Conservation (phyloP, 2,113 vertebrate species). For the Epinephelus cyanopodus region DNA sequence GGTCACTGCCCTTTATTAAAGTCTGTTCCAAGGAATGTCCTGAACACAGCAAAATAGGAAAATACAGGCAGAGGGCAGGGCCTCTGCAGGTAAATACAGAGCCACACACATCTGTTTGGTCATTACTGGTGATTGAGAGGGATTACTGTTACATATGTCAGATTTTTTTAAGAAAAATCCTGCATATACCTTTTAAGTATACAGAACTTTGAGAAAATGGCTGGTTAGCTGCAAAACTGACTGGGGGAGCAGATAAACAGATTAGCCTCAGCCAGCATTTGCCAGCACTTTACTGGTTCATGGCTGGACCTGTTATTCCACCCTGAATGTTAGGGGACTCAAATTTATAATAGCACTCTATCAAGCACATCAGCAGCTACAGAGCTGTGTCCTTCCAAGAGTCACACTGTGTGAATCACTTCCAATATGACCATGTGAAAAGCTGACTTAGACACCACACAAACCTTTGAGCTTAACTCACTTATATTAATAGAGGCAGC, state of each 20-base stretch:
- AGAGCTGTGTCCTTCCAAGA: conserved; percentile 35
- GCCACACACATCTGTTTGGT: too few species aligned
- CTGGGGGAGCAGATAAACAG: not conserved
- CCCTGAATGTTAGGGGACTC: not conserved
- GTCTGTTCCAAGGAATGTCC: too few species aligned
- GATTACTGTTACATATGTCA: too few species aligned
- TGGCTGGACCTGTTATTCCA: conserved; percentile 3
- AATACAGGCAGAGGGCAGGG: too few species aligned
- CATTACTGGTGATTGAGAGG: too few species aligned
- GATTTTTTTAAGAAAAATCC: too few species aligned
- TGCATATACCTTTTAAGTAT: too few species aligned
- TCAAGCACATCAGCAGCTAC: not conserved
- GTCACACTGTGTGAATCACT: conserved; percentile 42
- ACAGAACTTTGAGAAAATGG: not conserved
- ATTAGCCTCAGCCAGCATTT: not conserved
- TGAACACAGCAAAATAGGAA: too few species aligned
- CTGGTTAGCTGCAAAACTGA: not conserved
- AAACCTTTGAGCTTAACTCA: conserved; percentile 70
- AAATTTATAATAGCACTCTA: conserved; percentile 24
- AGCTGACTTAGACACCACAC: conserved; percentile 59
- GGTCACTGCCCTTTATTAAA: too few species aligned
- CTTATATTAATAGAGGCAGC: conserved; percentile 73
- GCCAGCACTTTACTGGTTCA: not conserved
- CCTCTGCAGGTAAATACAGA: too few species aligned
- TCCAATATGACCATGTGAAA: conserved; percentile 63